These are phyloP conservation scores for Microchrysa polita DNA, from an alignment of 2,888 invertebrate genomes.

Conservation along the genomic window DNA sequence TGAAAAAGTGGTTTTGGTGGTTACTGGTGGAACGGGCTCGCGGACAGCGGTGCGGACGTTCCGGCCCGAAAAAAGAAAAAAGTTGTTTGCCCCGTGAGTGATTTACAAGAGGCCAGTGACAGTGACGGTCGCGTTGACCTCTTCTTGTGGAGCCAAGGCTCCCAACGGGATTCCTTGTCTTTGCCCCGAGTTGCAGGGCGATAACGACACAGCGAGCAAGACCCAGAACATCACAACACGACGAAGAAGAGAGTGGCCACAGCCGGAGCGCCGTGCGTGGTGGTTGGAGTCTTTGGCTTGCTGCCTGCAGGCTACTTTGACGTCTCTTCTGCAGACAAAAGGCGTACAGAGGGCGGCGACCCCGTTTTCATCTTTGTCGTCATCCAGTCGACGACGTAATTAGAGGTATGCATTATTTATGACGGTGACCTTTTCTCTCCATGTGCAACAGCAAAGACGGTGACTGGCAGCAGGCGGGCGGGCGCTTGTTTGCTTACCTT, in stretches of 20 bases:
- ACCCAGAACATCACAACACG: too few relatives aligned
- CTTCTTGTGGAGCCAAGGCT: conserved; percentile 3
- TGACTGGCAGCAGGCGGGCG: not conserved
- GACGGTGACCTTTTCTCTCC: conserved; percentile 28
- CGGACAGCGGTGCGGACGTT: too few relatives aligned
- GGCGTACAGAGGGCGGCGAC: conserved; percentile 38
- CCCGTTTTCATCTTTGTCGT: conserved; percentile 24
- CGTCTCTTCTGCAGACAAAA: conserved; percentile 16
- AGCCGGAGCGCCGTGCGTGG: too few relatives aligned
- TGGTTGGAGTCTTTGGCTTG: too few relatives aligned
- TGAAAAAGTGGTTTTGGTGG: not conserved
- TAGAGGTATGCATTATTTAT: conserved; percentile 38
- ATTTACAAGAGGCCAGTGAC: conserved; percentile 11
- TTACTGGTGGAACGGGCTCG: not conserved
- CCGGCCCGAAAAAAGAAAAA: not conserved
- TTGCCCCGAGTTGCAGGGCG: conserved; percentile 17
- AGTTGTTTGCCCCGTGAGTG: not conserved
- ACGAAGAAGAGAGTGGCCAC: too few relatives aligned
- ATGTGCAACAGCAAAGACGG: too few relatives aligned
- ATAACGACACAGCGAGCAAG: too few relatives aligned
- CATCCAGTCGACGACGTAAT: conserved; percentile 32
- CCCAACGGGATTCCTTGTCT: not conserved
- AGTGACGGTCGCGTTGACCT: conserved; percentile 24
- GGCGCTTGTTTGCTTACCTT: too few relatives aligned
- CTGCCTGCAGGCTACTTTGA: conserved; percentile 3